These are phyloP conservation scores for Latrodectus hesperus DNA, from an alignment of 2,888 invertebrate genomes.

Conservation along the genomic window DNA sequence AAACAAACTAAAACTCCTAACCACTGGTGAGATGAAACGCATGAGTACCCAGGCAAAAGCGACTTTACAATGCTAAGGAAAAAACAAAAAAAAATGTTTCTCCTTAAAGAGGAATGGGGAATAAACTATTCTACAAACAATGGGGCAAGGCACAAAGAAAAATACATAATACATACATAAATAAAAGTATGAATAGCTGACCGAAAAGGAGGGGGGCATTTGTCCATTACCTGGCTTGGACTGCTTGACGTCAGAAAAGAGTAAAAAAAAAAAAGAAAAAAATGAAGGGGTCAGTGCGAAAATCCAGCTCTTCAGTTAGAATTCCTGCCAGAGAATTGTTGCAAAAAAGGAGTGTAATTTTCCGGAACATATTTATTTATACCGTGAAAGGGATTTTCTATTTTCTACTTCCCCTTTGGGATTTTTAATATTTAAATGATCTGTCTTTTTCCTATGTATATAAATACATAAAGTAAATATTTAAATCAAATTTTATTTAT, in stretches of 20 bases:
- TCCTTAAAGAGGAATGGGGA: slow-evolving; percentile 2
- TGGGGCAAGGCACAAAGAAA: slow-evolving; percentile 20
- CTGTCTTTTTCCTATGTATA: too few relatives aligned
- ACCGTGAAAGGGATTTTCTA: background rate
- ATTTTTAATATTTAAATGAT: background rate
- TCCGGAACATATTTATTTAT: background rate
- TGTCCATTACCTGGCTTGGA: slow-evolving; percentile 63
- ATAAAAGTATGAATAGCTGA: slow-evolving; percentile 59
- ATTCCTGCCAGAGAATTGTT: background rate
- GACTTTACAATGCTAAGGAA: slow-evolving; percentile 28
- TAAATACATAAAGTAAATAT: too few relatives aligned
- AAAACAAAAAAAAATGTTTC: background rate
- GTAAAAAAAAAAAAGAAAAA: slow-evolving; percentile 1
- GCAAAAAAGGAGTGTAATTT: background rate
- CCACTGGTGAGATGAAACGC: slow-evolving; percentile 60
- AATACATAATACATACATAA: slow-evolving; percentile 67
- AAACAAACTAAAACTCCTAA: slow-evolving; percentile 37
- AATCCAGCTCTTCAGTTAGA: slow-evolving; percentile 3
- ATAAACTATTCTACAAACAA: slow-evolving; percentile 51
- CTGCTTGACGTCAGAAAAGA: slow-evolving; percentile 44
- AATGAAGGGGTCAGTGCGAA: slow-evolving; percentile 3
- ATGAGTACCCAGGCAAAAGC: slow-evolving; percentile 49
- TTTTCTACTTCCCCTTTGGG: background rate
- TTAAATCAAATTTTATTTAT: too few relatives aligned
- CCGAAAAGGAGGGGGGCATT: slow-evolving; percentile 17